Percentiles rank a stretch among this genome's conserved stretches.
These are phyloP conservation scores for Aphidius gifuensis DNA, from an alignment of 1,140 invertebrate genomes.

Conservation along the genomic window DNA sequence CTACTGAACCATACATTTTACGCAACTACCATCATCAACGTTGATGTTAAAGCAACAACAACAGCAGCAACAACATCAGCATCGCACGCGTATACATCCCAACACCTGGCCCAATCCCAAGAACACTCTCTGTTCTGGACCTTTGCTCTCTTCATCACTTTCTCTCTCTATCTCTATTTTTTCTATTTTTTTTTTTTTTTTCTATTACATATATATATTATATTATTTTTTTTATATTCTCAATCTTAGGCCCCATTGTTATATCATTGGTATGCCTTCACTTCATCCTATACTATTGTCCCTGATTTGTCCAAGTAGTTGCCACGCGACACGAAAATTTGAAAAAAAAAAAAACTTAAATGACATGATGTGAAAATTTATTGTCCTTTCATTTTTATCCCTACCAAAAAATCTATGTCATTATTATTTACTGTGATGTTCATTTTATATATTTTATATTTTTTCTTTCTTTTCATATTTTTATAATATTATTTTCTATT, in stretches of 20 bases:
- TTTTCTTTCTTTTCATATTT: too few species aligned
- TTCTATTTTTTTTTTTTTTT: conserved; percentile 19
- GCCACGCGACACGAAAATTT: conserved; percentile 25
- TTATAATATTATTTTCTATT: too few species aligned
- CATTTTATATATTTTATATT: too few species aligned
- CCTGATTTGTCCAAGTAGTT: not conserved
- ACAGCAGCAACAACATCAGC: too few species aligned
- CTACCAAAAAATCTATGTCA: too few species aligned
- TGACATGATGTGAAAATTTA: conserved; percentile 7
- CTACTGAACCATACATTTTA: conserved; percentile 22
- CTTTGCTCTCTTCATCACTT: not conserved
- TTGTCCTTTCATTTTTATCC: too few species aligned
- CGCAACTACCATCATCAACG: conserved; percentile 10
- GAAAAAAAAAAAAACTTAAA: conserved; percentile 4
- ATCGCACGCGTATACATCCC: conserved; percentile 27
- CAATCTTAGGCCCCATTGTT: conserved; percentile 15
- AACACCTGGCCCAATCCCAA: conserved; percentile 35
- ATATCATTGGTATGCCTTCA: not conserved
- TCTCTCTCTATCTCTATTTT: too few species aligned
- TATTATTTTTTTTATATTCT: not conserved
- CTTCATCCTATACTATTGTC: conserved; percentile 1
- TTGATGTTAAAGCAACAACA: too few species aligned
- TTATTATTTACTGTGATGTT: too few species aligned
- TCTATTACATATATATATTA: conserved; percentile 3
- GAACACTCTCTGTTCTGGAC: conserved; percentile 10